phyloP scores from a whole-genome alignment of 2,797 vertebrate species.

The Phoeniculus purpureus region DNA sequence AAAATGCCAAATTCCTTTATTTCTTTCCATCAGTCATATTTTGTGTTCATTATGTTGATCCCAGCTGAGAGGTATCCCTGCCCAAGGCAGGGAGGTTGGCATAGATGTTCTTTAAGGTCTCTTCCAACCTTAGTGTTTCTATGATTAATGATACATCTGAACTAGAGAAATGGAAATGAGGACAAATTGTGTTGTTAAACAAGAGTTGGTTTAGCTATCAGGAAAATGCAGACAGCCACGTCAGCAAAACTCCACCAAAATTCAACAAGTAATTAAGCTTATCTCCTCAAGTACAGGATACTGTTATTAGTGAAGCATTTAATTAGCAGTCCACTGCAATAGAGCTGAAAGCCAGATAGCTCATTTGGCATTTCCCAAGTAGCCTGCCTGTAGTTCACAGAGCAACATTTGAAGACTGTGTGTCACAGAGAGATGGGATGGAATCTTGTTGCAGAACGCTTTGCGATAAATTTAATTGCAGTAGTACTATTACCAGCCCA shows the following conservation, averaged over 20 bases:
- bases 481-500: background rate
- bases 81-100: no score
- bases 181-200: background rate
- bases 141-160: background rate
- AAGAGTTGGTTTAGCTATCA: background rate
- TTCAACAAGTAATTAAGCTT: slow-evolving; percentile 34
- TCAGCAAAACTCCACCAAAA: slow-evolving; percentile 31
- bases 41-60: background rate
- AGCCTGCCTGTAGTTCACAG: slow-evolving; percentile 15
- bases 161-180: background rate
- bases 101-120: no score
- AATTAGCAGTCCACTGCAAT: slow-evolving; percentile 36
- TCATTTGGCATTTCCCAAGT: slow-evolving; percentile 36
- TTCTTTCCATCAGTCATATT: background rate
- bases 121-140: no score
- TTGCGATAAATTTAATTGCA: background rate
- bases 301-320: slow-evolving; percentile 63
- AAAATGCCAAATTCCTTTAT: slow-evolving; percentile 1
- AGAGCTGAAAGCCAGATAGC: slow-evolving; percentile 31
- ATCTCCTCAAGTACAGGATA: slow-evolving; percentile 26
- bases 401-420: background rate
- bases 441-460: background rate
- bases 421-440: background rate
- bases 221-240: background rate
- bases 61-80: no score